A percentile compares a stretch with the other conserved stretches of the same genome.
phyloP scores from a whole-genome alignment of 2,888 invertebrate species.

The Eristalis intricaria region DNA sequence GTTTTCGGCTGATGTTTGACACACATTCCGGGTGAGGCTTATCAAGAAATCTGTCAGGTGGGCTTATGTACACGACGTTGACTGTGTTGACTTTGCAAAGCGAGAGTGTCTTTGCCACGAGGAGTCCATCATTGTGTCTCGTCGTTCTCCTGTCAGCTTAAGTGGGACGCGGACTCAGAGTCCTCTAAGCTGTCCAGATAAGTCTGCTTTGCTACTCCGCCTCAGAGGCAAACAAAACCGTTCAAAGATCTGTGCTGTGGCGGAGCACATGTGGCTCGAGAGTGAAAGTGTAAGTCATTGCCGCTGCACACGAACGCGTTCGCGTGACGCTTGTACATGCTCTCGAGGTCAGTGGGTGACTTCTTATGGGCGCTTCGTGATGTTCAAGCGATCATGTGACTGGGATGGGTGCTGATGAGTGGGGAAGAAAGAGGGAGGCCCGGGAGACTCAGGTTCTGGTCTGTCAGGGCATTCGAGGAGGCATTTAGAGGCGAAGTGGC shows the following conservation, averaged over 20 bases:
- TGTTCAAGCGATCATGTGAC: background rate
- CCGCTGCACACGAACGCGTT: background rate
- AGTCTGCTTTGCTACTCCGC: too few relatives aligned
- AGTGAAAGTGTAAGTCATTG: background rate
- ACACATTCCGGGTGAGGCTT: background rate
- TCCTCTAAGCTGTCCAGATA: background rate
- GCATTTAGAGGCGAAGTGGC: too few relatives aligned
- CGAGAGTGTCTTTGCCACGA: background rate
- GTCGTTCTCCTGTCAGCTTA: too few relatives aligned
- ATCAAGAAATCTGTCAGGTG: background rate
- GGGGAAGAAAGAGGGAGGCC: background rate
- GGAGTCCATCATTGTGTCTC: background rate
- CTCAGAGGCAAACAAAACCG: background rate
- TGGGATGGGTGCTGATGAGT: background rate
- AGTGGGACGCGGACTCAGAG: too few relatives aligned
- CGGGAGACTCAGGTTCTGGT: too few relatives aligned
- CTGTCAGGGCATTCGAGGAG: too few relatives aligned
- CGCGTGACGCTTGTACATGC: background rate
- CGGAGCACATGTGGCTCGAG: background rate
- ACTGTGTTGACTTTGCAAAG: background rate
- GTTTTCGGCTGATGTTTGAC: background rate
- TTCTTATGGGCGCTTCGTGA: background rate
- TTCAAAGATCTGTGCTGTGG: background rate
- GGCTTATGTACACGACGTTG: background rate
- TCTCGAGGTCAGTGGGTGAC: background rate